Evolutionary conservation across 2,888 invertebrate genomes (phyloP).

Genomic region (Lithophane semibrunnea): DNA sequence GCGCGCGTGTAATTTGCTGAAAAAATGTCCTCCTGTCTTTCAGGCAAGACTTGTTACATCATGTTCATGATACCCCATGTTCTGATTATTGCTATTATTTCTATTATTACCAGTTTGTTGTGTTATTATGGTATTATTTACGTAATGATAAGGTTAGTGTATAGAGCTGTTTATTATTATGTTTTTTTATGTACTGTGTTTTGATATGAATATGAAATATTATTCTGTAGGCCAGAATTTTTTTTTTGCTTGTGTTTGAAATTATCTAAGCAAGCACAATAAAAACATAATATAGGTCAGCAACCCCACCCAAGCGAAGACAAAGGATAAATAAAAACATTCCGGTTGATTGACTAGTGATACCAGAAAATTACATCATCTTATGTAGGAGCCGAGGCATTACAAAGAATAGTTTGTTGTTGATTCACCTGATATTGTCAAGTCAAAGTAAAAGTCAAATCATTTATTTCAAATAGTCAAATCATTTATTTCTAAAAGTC

Average conservation of each 20-base stretch:
- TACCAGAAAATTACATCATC: neutral
- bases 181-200: constrained; percentile 43
- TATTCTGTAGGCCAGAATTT: neutral
- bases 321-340: neutral
- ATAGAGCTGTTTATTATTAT: constrained; percentile 57
- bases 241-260: neutral
- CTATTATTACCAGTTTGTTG: constrained; percentile 74
- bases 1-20: constrained; percentile 87
- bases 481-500: too few species aligned
- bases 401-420: neutral
- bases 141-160: constrained; percentile 48
- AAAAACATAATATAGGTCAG: neutral
- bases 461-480: too few species aligned
- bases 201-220: constrained; percentile 14
- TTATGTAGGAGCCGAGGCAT: neutral
- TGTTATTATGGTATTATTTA: constrained; percentile 61
- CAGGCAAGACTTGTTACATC: constrained; percentile 75
- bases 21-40: constrained; percentile 85
- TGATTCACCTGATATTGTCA: neutral
- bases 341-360: neutral
- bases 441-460: too few species aligned
- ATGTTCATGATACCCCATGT: constrained; percentile 70
- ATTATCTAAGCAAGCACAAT: neutral
- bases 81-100: constrained; percentile 82
- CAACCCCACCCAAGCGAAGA: neutral